Evolutionary conservation across 2,888 invertebrate genomes (phyloP), one percentile per base, ranked within the genome.

Genomic region (Himalopsyche japonica): DNA sequence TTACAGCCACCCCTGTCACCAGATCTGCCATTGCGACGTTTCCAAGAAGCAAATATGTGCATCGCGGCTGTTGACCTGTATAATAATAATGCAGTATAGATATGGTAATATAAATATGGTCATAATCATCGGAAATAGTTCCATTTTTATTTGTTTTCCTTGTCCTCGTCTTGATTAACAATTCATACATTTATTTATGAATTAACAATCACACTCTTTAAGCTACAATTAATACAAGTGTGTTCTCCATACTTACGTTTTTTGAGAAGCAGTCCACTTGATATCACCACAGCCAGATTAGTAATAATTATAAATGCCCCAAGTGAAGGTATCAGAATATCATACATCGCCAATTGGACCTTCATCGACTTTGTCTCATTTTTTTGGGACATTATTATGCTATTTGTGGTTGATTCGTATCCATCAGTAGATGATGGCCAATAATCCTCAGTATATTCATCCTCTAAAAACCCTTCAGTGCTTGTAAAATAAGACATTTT

Each of bases 11-110:
- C 6, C 94, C 94, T n/a, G 93, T 93, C n/a, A 94, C 90, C 12
- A 94, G 91, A 88, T 95, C 94, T 0, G 94, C 93, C 84, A 95
- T 90, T 0, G 94, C 94, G 1, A 95, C 93, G 89, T 95, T 95
- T 1, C 95, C 95, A 3, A 95, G 91, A 80, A 95, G 92, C 77
- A 95, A 90, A 88, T 95, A 95, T 0, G 94, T 94, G 84, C 93
- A 93, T 87, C 93, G 92, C 8, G 94, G 94, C 88, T 94, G 93
- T 87, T 93, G 93, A 86, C 94, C 94, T 94, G 88, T 48, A 90
- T 6, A 90, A 27, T 8, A 24, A 32, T 76, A 76, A 27, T 24
- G 6, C 57, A 6, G 49, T 5, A 20, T 49, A 37, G 10, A 5
- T 37, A 5, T 37, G 37, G 6, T 37, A 37, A 1, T 8, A 8